Evolutionary conservation across 2,797 vertebrate genomes (phyloP).

Genomic region (Oophaga sylvatica): DNA sequence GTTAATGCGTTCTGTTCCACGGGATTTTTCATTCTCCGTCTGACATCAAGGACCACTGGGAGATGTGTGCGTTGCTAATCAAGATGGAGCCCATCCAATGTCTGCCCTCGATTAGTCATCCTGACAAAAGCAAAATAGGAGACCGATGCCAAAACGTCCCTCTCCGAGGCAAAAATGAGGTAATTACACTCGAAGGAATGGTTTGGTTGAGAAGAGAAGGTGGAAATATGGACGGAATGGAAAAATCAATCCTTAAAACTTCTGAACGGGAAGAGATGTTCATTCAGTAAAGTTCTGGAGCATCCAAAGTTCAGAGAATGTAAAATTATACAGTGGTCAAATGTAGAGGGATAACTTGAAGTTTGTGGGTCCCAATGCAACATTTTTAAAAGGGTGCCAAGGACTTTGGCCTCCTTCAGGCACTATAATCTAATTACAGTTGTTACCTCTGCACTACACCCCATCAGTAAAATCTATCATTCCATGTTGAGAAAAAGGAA

Average conservation of each 20-base stretch:
- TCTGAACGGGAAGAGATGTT: neutral
- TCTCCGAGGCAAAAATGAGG: neutral
- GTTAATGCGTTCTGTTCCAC: neutral
- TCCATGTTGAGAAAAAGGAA: neutral
- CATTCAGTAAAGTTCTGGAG: neutral
- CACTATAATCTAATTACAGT: no score
- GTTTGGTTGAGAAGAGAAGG: neutral
- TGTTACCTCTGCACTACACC: no score
- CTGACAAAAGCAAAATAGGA: neutral
- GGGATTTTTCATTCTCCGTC: neutral
- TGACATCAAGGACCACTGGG: neutral
- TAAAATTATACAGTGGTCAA: neutral
- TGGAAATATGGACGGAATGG: neutral
- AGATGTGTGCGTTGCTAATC: neutral
- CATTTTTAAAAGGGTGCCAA: neutral
- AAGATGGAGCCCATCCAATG: conserved; percentile 10
- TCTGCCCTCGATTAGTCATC: neutral
- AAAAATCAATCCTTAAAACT: neutral
- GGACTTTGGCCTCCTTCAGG: no score
- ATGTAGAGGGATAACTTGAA: neutral
- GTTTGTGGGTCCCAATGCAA: neutral
- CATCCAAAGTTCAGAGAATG: neutral
- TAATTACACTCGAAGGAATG: neutral
- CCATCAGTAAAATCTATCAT: neutral
- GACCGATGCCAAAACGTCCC: neutral